Conservation (phyloP, 2,888 invertebrate genomes). For the Tetragonula carbonaria region DNA sequence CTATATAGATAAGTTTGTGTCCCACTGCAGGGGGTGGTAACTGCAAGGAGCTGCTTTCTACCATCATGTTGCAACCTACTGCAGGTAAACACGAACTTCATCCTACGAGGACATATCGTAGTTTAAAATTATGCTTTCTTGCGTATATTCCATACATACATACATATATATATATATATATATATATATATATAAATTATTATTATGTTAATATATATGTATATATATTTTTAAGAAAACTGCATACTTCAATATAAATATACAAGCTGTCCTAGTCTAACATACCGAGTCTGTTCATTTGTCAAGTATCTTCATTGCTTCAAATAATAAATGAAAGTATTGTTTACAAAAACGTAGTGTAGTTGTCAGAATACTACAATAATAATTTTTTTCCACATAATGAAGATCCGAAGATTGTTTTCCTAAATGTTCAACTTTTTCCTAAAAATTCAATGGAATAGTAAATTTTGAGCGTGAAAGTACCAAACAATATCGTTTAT, state of each 20-base stretch:
- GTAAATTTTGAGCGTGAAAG: neutral
- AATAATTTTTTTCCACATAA: neutral
- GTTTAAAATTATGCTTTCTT: constrained; percentile 82
- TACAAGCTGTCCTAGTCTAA: neutral
- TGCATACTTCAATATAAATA: constrained; percentile 36
- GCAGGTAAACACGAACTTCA: constrained; percentile 84
- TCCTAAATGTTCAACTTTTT: neutral
- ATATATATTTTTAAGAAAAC: constrained; percentile 53
- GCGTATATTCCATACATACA: constrained; percentile 72
- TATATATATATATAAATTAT: constrained; percentile 63
- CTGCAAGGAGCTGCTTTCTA: constrained; percentile 84
- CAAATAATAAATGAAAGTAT: neutral
- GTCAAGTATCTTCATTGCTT: neutral
- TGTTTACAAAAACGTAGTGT: neutral
- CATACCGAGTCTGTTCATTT: neutral
- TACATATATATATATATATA: constrained; percentile 55
- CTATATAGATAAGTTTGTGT: constrained; percentile 84
- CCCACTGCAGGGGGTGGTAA: constrained; percentile 84
- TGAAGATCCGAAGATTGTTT: neutral
- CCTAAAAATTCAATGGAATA: neutral
- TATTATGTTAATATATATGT: constrained; percentile 29
- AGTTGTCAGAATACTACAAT: neutral
- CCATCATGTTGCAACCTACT: constrained; percentile 83
- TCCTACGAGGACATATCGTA: constrained; percentile 83
- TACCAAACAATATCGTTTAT: too few relatives aligned